phyloP scores from a whole-genome alignment of 1,140 invertebrate species.

The Lethocerus indicus region DNA sequence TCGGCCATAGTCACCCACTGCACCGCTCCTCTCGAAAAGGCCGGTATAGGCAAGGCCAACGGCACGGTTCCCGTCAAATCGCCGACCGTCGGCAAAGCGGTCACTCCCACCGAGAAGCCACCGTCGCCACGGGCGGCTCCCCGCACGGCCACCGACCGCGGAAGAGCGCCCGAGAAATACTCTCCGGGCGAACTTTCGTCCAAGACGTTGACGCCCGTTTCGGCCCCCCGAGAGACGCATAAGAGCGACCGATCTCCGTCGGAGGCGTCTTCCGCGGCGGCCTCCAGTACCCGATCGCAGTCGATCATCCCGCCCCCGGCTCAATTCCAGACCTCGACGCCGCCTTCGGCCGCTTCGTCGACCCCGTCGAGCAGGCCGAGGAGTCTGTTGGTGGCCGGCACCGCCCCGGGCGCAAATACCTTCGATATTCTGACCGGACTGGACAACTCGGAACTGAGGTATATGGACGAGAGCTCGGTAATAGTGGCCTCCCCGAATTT shows the following conservation, averaged over 20 bases:
- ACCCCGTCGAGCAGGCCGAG: constrained; percentile 35
- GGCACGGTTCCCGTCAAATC: constrained; percentile 9
- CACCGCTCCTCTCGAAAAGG: constrained; percentile 31
- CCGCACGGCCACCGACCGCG: constrained; percentile 32
- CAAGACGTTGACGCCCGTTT: constrained; percentile 25
- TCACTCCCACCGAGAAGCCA: constrained; percentile 28
- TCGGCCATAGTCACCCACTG: constrained; percentile 43
- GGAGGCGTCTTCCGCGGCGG: constrained; percentile 23
- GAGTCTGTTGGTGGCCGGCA: constrained; percentile 31
- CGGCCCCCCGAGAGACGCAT: constrained; percentile 16
- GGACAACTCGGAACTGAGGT: constrained; percentile 63
- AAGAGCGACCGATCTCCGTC: constrained; percentile 15
- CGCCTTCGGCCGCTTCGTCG: constrained; percentile 33
- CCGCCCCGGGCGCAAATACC: constrained; percentile 32
- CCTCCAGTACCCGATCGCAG: constrained; percentile 22
- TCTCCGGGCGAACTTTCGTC: constrained; percentile 22
- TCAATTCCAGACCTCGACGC: constrained; percentile 48
- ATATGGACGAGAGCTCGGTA: constrained; percentile 80
- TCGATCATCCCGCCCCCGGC: constrained; percentile 53
- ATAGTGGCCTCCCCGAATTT: constrained; percentile 55
- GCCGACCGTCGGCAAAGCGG: constrained; percentile 18
- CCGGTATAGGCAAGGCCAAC: constrained; percentile 21
- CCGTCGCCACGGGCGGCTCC: constrained; percentile 21
- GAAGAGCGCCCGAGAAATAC: no score
- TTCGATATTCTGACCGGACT: constrained; percentile 60